Conservation (phyloP, 2,113 vertebrate species). For the Synodontis membranacea region DNA sequence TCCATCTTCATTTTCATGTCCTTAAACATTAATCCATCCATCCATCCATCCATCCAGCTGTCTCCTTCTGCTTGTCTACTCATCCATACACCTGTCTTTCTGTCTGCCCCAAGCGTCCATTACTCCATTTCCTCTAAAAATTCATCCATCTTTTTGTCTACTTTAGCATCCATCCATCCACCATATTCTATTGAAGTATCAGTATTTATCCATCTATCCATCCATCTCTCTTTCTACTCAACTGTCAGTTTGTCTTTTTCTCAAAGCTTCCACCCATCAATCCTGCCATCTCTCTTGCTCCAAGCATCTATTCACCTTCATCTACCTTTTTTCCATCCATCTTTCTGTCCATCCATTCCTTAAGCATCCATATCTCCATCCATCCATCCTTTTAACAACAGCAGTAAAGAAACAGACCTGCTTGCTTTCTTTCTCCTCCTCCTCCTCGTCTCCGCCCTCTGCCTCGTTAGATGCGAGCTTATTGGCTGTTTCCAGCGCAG, state of each 20-base stretch:
- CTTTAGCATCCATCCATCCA: neutral
- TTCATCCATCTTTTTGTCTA: too few relatives aligned
- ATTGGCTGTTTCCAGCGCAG: conserved; percentile 80
- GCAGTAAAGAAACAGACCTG: conserved; percentile 54
- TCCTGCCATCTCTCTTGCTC: too few relatives aligned
- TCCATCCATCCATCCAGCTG: neutral
- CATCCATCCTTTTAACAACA: neutral
- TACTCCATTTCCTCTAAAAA: too few relatives aligned
- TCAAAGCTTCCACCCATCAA: too few relatives aligned
- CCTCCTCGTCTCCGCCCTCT: conserved; percentile 69
- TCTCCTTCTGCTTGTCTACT: neutral
- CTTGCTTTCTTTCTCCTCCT: conserved; percentile 61
- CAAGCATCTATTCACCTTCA: neutral
- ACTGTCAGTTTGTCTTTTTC: too few relatives aligned
- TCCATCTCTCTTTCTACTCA: too few relatives aligned
- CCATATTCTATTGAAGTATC: too few relatives aligned
- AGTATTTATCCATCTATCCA: too few relatives aligned
- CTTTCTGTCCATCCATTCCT: neutral
- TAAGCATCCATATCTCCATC: neutral
- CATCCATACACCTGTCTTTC: neutral
- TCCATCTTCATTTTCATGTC: too few relatives aligned
- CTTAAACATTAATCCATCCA: too few relatives aligned
- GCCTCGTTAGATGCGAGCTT: conserved; percentile 76
- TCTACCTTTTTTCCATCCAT: neutral
- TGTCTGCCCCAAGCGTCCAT: neutral